These are phyloP conservation scores for Conistra vaccinii DNA, from an alignment of 2,888 invertebrate species.

Conservation along the genomic window DNA sequence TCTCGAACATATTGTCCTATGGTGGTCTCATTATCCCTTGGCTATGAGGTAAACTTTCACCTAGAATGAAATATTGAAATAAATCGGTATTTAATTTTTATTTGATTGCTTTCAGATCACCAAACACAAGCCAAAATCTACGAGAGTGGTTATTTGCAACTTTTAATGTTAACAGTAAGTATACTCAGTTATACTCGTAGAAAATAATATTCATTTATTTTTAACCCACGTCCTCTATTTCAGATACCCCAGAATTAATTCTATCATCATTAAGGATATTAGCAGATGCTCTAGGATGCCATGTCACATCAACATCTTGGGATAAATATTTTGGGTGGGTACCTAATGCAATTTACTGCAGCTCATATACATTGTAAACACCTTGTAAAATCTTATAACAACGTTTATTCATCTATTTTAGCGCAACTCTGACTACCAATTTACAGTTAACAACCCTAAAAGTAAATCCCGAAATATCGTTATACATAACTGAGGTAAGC, in stretches of 20 bases:
- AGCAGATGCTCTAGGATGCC: constrained; percentile 94
- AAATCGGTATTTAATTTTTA: too few species aligned
- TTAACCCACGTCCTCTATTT: constrained; percentile 30
- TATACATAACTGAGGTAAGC: constrained; percentile 84
- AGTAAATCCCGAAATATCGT: constrained; percentile 83
- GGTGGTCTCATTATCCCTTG: constrained; percentile 95
- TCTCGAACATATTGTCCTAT: constrained; percentile 95
- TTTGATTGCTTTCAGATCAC: constrained; percentile 81
- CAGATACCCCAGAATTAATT: constrained; percentile 93
- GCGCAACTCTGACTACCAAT: constrained; percentile 85
- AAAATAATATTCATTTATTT: too few species aligned
- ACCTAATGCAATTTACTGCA: neutral
- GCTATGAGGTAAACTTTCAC: constrained; percentile 89
- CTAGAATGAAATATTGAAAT: neutral
- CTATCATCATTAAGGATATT: constrained; percentile 93
- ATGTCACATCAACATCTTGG: constrained; percentile 95
- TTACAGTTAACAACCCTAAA: constrained; percentile 81
- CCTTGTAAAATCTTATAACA: neutral
- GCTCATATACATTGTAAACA: neutral
- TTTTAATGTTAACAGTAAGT: constrained; percentile 91
- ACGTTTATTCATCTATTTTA: constrained; percentile 62
- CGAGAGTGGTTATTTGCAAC: constrained; percentile 92
- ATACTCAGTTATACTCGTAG: constrained; percentile 1
- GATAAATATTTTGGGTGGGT: constrained; percentile 91
- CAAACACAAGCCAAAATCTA: constrained; percentile 92